Evolutionary conservation across 1,140 invertebrate species (phyloP).

Genomic region (Zaprionus gabonicus): DNA sequence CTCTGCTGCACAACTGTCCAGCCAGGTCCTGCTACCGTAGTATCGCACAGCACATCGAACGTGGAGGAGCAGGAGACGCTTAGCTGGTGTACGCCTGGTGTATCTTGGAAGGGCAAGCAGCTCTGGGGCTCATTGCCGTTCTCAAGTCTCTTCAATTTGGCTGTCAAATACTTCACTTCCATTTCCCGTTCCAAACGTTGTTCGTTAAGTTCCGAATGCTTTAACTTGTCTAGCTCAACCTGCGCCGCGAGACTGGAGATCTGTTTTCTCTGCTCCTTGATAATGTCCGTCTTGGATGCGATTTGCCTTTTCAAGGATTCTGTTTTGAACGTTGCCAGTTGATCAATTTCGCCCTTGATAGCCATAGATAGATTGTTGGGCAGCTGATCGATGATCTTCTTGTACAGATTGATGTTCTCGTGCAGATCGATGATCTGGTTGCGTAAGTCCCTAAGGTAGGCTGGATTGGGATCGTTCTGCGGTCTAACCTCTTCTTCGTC

Average conservation of each 20-base stretch:
- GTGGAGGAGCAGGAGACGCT: not conserved
- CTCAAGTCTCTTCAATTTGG: not conserved
- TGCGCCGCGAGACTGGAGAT: not conserved
- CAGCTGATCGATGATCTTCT: not conserved
- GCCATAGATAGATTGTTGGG: not conserved
- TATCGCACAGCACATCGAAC: conserved; percentile 1
- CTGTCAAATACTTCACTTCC: not conserved
- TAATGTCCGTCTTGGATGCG: not conserved
- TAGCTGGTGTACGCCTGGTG: not conserved
- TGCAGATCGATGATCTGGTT: conserved; percentile 2
- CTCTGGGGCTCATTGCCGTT: not conserved
- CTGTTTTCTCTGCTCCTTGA: not conserved
- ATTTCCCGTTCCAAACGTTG: not conserved
- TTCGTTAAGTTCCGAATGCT: not conserved
- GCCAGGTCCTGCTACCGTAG: not conserved
- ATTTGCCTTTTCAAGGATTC: not conserved
- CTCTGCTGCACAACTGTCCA: conserved; percentile 18
- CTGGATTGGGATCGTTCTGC: not conserved
- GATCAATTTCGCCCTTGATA: not conserved
- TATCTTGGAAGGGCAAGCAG: not conserved
- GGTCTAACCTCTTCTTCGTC: not conserved
- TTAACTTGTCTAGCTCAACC: not conserved
- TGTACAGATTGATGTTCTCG: conserved; percentile 7
- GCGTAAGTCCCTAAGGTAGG: not conserved
- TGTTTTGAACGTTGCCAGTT: not conserved